These are phyloP conservation scores for Onchidella celtica DNA, from an alignment of 2,888 invertebrate species.

Conservation along the genomic window DNA sequence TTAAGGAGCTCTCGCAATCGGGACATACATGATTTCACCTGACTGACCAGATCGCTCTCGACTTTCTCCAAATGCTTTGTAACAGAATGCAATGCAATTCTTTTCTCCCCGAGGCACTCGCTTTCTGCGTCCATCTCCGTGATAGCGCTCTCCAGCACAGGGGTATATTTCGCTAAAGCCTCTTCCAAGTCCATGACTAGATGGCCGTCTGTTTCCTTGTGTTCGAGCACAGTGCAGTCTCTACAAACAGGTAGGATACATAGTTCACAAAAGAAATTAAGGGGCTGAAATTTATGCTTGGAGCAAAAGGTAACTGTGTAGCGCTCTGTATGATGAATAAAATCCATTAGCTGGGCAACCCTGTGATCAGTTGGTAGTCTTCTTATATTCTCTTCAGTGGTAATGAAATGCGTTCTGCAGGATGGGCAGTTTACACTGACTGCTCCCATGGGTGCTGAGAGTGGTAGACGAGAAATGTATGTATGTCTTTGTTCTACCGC, in stretches of 20 bases:
- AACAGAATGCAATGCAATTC: slow-evolving; percentile 59
- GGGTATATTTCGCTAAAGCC: slow-evolving; percentile 67
- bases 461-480: slow-evolving; percentile 52
- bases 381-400: slow-evolving; percentile 66
- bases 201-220: slow-evolving; percentile 66
- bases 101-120: slow-evolving; percentile 60
- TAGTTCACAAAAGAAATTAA: slow-evolving; percentile 75
- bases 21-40: slow-evolving; percentile 65
- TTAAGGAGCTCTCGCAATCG: slow-evolving; percentile 62
- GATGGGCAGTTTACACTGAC: slow-evolving; percentile 69
- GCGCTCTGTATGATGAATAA: slow-evolving; percentile 68
- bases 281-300: slow-evolving; percentile 68
- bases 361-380: slow-evolving; percentile 70
- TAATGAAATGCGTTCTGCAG: slow-evolving; percentile 65
- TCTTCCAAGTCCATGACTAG: slow-evolving; percentile 70
- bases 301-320: slow-evolving; percentile 70
- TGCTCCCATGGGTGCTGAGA: slow-evolving; percentile 57
- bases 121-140: slow-evolving; percentile 65
- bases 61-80: slow-evolving; percentile 59
- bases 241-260: slow-evolving; percentile 69
- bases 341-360: slow-evolving; percentile 73
- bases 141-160: slow-evolving; percentile 65
- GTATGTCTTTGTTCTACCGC: slow-evolving; percentile 65
- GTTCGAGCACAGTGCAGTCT: slow-evolving; percentile 72
- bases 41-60: slow-evolving; percentile 55